phyloP scores from a whole-genome alignment of 2,113 vertebrate genomes.

The Colistium nudipinnis region DNA sequence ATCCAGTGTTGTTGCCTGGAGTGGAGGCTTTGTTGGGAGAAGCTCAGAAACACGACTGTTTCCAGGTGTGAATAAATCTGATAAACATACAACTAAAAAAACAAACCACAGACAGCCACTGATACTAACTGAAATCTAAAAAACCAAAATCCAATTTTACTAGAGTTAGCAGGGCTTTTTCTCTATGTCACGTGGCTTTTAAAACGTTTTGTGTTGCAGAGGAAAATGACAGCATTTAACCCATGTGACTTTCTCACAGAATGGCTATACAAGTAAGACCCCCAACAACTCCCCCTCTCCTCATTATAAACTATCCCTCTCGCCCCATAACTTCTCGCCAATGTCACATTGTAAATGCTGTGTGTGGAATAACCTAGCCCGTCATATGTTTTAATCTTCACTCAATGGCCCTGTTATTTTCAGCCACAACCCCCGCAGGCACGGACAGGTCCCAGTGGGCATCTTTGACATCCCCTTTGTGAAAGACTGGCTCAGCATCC shows the following conservation, averaged over 20 bases:
- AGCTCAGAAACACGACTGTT: slow-evolving; percentile 84
- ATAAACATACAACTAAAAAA: neutral
- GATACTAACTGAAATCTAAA: neutral
- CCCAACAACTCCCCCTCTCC: neutral
- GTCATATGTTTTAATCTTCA: neutral
- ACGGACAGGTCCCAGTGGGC: slow-evolving; percentile 74
- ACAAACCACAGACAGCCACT: neutral
- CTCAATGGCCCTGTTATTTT: neutral
- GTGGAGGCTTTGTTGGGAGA: slow-evolving; percentile 85
- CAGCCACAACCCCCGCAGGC: slow-evolving; percentile 87
- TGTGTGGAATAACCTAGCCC: neutral
- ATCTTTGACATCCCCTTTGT: slow-evolving; percentile 92
- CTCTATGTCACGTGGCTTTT: neutral
- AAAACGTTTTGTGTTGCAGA: slow-evolving; percentile 78
- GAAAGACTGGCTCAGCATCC: slow-evolving; percentile 82
- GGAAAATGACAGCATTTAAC: slow-evolving; percentile 86
- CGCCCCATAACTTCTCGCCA: neutral
- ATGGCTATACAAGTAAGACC: slow-evolving; percentile 95
- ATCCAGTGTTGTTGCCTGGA: slow-evolving; percentile 88
- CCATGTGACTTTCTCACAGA: slow-evolving; percentile 90
- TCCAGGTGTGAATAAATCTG: slow-evolving; percentile 81
- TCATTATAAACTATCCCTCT: neutral
- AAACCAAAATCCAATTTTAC: too few relatives aligned
- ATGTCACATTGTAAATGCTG: neutral
- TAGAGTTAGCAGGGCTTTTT: too few relatives aligned